Base-by-base conservation (phyloP, 2,888 invertebrate species). In the Mallateleia sp. region DNA sequence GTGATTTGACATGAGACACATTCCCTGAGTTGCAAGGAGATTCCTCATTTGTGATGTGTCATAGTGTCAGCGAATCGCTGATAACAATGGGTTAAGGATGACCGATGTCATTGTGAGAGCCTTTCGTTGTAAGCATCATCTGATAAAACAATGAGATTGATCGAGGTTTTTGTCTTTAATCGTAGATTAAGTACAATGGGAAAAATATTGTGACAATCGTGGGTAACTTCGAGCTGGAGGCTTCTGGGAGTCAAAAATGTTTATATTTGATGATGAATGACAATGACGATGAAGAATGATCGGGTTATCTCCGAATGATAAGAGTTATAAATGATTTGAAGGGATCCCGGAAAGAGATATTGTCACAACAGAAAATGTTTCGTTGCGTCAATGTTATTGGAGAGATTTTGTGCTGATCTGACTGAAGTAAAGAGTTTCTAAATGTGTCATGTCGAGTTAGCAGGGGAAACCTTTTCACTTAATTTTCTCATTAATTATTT, bases 101-200 rank as follows among this genome's bases (percentile, higher is more conserved):
- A 83, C 82, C 45, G 69, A 67, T 75, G 71, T 47, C 77, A 56
- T 64, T 77, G 38, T 71, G 71, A 83, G 52, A 71, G 83, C 42
- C 56, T 77, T 77, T 77, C 38, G 69, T 71, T 71, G 83, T 83
- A 69, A 82, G 75, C 62, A 69, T 62, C 62, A 74, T 75, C 82
- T 52, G 82, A 75, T 82, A 82, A 69, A 75, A 58, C 67, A 82
- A 75, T 62, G 66, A 75, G 60, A 67, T 82, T 67, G 78, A 79
- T 79, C 78, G 60, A 50, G 38, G 60, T 58, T 38, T 66, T 34
- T 58, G 42, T 67, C 60, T 67, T 60, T 64, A 74, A 74, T 81
- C 22, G 74, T 72, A 81, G 62, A 60, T 72, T 64, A 74, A 50
- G 58, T 25, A 60, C 67, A 58, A 56, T 47, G 66, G 66, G 28